Evolutionary conservation across 2,797 vertebrate genomes (phyloP).

Genomic region (Oreortyx pictus): DNA sequence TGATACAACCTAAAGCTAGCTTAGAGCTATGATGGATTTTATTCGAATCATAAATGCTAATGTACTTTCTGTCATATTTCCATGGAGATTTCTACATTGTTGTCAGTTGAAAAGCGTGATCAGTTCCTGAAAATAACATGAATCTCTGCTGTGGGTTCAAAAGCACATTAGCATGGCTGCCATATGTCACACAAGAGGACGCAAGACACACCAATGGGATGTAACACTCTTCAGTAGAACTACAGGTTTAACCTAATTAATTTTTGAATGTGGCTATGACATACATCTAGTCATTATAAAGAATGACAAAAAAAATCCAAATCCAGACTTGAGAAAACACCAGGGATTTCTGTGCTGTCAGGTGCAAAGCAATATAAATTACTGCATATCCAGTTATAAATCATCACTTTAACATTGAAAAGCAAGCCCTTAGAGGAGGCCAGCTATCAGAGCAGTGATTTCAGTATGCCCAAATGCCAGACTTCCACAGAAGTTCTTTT

Average conservation of each 20-base stretch:
- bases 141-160: constrained; percentile 15
- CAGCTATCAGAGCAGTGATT: not conserved
- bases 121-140: constrained; percentile 41
- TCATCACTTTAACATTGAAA: constrained; percentile 17
- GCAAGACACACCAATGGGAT: not conserved
- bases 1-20: constrained; percentile 66
- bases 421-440: not conserved
- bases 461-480: not conserved
- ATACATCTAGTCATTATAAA: constrained; percentile 2
- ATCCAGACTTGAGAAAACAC: not conserved
- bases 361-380: constrained; percentile 58
- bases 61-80: constrained; percentile 60
- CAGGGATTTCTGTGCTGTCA: constrained; percentile 13
- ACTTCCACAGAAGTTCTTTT: not conserved
- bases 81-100: constrained; percentile 67
- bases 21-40: constrained; percentile 50
- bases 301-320: constrained; percentile 55
- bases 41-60: constrained; percentile 66
- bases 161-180: not conserved
- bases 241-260: not conserved
- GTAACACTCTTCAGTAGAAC: not conserved
- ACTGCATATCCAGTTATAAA: constrained; percentile 11
- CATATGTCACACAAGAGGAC: not conserved
- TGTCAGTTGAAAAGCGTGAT: constrained; percentile 68
- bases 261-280: constrained; percentile 36